Evolutionary conservation across 2,113 vertebrate genomes (phyloP).

Genomic region (Nyctibius bracteatus): DNA sequence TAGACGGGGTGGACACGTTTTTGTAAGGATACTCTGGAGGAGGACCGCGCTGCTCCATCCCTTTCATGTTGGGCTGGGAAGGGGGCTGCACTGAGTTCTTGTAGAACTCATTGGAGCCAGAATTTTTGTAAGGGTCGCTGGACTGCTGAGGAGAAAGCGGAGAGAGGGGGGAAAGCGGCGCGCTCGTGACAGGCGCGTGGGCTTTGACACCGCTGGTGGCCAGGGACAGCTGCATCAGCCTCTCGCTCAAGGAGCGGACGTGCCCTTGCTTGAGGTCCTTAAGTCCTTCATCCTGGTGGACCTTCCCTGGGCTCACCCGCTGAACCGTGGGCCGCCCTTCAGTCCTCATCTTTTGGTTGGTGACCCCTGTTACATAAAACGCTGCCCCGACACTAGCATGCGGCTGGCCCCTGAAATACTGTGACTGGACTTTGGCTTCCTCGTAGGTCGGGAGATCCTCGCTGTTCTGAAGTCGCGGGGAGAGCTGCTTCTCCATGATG

Average conservation of each 20-base stretch:
- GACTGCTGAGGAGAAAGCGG: slow-evolving; percentile 85
- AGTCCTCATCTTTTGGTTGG: slow-evolving; percentile 89
- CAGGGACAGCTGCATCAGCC: slow-evolving; percentile 96
- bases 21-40: slow-evolving; percentile 97
- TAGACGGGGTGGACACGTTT: slow-evolving; percentile 79
- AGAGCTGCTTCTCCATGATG: slow-evolving; percentile 89
- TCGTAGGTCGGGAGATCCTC: slow-evolving; percentile 97
- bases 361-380: slow-evolving; percentile 92
- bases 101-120: slow-evolving; percentile 84
- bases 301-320: slow-evolving; percentile 85
- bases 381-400: slow-evolving; percentile 84
- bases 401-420: slow-evolving; percentile 92
- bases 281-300: slow-evolving; percentile 96
- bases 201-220: slow-evolving; percentile 95
- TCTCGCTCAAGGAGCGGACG: slow-evolving; percentile 93
- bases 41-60: slow-evolving; percentile 86
- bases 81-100: slow-evolving; percentile 78
- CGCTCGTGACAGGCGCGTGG: slow-evolving; percentile 88
- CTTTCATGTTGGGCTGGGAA: slow-evolving; percentile 74
- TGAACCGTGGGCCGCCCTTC: slow-evolving; percentile 92
- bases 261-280: slow-evolving; percentile 99
- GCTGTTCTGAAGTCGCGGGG: slow-evolving; percentile 79
- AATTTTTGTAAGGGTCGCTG: slow-evolving; percentile 75
- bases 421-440: slow-evolving; percentile 98
- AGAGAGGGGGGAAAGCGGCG: slow-evolving; percentile 83